Percentiles rank a stretch among this genome's conserved stretches.
Evolutionary conservation across 2,888 invertebrate species (phyloP).

Genomic region (Pterostichus niger): DNA sequence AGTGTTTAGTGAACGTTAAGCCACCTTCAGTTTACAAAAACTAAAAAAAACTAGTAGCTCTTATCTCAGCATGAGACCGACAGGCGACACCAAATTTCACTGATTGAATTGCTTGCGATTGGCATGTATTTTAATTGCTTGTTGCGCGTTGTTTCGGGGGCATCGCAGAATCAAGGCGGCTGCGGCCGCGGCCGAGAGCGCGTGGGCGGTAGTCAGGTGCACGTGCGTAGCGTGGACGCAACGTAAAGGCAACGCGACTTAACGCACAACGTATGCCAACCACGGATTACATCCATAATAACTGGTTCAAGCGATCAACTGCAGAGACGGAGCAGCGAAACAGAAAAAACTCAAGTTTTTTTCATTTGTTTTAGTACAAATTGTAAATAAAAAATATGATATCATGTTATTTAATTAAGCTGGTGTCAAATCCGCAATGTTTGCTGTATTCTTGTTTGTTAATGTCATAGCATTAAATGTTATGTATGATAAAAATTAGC

Average conservation of each 20-base stretch:
- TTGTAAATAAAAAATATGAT: background rate
- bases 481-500: no score
- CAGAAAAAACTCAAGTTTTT: background rate
- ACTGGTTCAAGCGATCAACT: background rate
- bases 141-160: constrained; percentile 40
- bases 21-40: no score
- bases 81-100: background rate
- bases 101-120: constrained; percentile 2
- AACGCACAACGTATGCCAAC: background rate
- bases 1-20: no score
- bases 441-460: no score
- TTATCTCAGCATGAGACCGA: constrained; percentile 1
- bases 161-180: background rate
- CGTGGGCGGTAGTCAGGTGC: constrained; percentile 38
- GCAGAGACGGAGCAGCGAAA: constrained; percentile 8
- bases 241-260: constrained; percentile 18
- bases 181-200: constrained; percentile 2
- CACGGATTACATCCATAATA: constrained; percentile 58
- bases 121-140: constrained; percentile 33
- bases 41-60: background rate
- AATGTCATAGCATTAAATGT: no score
- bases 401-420: no score
- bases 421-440: no score
- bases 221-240: constrained; percentile 15
- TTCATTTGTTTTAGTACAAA: background rate